Base-by-base conservation (phyloP, 2,888 invertebrate genomes). In the Elysia crispata region DNA sequence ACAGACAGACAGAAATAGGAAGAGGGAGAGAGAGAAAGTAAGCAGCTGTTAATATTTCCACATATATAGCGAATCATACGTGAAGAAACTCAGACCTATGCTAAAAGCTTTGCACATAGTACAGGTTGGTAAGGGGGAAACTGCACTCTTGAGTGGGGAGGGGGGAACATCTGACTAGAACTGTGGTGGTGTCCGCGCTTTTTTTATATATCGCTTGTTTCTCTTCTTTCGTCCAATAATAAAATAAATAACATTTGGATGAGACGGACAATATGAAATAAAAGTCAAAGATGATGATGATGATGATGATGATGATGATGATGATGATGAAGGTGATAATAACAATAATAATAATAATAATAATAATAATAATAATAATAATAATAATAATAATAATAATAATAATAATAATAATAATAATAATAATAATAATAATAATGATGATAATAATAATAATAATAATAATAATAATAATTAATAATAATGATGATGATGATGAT, bases 271-370 rank as follows among this genome's bases (percentile, higher is more conserved):
- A 6, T 41, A 41, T 3, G 41, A 41, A 41, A 41, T 41, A 11
- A 41, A 41, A 41, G 3, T 41, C 41, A 11, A 6, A 41, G 33
- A 20, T 3, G 70, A 70, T 31, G 33, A 70, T 31, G 70, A 70
- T 31, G 33, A 70, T 31, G 70, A 70, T 31, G 33, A 57, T 57
- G 74, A 57, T 57, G 74, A 74, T 57, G 74, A 74, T 74, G 74
- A 74, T 74, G 74, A 74, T 74, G 82, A 81, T 78, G 82, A 77
- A 78, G 82, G 69, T 81, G 81, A 78, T 82, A 75, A 70, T 82
- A 77, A 70, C 81, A 75, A 64, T 81, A 75, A 75, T 82, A 77
- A 78, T 78, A 72, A 77, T 82, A 67, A 74, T 79, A 25, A 72
- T 72, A 50, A 72, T 54, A 50, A 50, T 54, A 31, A 70, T 31